phyloP scores from a whole-genome alignment of 2,888 invertebrate species.

The Megaustenia siamemsis region DNA sequence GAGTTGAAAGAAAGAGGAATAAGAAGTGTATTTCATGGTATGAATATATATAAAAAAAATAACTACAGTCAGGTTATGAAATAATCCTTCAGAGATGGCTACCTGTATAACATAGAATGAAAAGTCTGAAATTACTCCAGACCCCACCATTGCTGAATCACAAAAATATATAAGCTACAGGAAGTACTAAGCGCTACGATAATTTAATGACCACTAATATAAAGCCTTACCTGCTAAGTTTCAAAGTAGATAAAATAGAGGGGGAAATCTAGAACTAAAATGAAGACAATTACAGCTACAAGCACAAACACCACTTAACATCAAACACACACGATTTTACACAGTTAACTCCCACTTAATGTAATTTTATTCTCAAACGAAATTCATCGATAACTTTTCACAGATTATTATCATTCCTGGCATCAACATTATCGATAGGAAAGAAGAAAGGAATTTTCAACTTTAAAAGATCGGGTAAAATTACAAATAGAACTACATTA shows the following conservation, averaged over 20 bases:
- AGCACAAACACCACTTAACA: slow-evolving; percentile 13
- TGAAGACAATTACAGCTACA: background rate
- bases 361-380: background rate
- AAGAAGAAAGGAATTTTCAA: background rate
- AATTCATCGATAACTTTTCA: slow-evolving; percentile 17
- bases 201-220: too few relatives aligned
- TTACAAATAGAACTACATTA: slow-evolving; percentile 39
- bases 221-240: too few relatives aligned
- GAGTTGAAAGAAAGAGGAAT: background rate
- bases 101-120: too few relatives aligned
- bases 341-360: background rate
- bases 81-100: too few relatives aligned
- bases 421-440: background rate
- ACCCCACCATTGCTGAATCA: too few relatives aligned
- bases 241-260: too few relatives aligned
- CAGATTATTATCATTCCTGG: slow-evolving; percentile 18
- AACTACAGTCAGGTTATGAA: too few relatives aligned
- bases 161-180: too few relatives aligned
- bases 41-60: too few relatives aligned
- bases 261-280: background rate
- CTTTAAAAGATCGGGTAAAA: slow-evolving; percentile 33
- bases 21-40: background rate
- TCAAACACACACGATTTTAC: background rate
- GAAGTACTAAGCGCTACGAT: too few relatives aligned
- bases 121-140: too few relatives aligned